phyloP scores from a whole-genome alignment of 1,140 invertebrate genomes.

The Scylla paramamosain region DNA sequence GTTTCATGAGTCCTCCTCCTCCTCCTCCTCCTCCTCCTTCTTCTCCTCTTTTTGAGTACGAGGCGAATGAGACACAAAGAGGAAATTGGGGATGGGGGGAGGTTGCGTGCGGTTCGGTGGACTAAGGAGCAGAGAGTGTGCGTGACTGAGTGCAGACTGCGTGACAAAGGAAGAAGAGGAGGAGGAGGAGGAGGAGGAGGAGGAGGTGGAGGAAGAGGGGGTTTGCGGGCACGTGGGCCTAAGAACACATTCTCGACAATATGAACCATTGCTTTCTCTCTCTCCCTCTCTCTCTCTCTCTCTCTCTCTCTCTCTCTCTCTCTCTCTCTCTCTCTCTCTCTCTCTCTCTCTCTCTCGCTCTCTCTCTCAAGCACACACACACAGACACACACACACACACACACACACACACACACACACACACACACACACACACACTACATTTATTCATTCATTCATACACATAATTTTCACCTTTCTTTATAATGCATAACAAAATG shows the following conservation, averaged over 20 bases:
- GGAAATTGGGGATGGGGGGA: not conserved
- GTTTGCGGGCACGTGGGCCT: not conserved
- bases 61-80: conserved; percentile 26
- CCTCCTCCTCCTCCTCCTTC: not conserved
- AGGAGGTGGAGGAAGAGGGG: not conserved
- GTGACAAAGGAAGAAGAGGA: not conserved
- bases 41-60: not conserved
- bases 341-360: conserved; percentile 10
- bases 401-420: no score
- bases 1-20: not conserved
- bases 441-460: not conserved
- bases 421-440: not conserved
- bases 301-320: conserved; percentile 1
- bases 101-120: not conserved
- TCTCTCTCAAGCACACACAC: conserved; percentile 1
- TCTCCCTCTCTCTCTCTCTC: conserved; percentile 25
- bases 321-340: conserved; percentile 30
- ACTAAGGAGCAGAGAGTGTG: not conserved
- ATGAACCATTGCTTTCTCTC: not conserved
- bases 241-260: not conserved
- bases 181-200: no score
- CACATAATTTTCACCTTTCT: not conserved
- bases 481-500: not conserved
- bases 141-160: not conserved
- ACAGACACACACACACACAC: not conserved